phyloP scores from a whole-genome alignment of 2,113 vertebrate genomes.

The Sciurus niger region DNA sequence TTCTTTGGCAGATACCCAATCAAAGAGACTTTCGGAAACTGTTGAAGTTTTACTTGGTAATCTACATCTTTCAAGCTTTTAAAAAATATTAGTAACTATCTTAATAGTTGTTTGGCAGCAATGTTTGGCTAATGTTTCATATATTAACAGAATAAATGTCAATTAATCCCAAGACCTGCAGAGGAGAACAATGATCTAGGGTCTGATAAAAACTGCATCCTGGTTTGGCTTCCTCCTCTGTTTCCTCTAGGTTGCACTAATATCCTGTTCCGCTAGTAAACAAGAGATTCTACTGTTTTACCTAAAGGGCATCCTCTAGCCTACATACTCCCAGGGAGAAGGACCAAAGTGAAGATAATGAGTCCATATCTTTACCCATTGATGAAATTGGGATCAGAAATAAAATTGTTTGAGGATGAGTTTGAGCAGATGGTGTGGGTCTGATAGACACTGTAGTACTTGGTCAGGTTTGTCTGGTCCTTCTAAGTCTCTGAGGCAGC shows the following conservation, averaged over 20 bases:
- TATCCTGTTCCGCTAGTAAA: background rate
- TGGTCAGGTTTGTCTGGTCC: too few species aligned
- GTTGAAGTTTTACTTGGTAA: conserved; percentile 72
- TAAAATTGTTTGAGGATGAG: background rate
- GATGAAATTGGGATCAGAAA: background rate
- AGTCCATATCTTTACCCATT: background rate
- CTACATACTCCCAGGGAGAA: background rate
- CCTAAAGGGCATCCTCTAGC: background rate
- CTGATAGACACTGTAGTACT: background rate
- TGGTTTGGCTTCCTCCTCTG: background rate
- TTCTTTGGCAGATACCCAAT: conserved; percentile 46
- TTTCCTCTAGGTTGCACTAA: background rate
- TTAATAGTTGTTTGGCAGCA: conserved; percentile 77
- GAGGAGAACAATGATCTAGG: conserved; percentile 38
- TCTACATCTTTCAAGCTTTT: conserved; percentile 67
- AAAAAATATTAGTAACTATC: conserved; percentile 77
- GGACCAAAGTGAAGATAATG: background rate
- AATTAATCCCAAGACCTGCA: conserved; percentile 68
- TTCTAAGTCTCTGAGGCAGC: background rate
- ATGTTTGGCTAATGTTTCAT: conserved; percentile 78
- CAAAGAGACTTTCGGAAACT: conserved; percentile 68
- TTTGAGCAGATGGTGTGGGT: background rate
- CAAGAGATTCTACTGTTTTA: background rate
- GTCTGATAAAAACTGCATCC: background rate
- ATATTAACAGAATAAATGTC: conserved; percentile 73